Base-by-base conservation (phyloP, 2,888 invertebrate species). In the Meta bourneti region DNA sequence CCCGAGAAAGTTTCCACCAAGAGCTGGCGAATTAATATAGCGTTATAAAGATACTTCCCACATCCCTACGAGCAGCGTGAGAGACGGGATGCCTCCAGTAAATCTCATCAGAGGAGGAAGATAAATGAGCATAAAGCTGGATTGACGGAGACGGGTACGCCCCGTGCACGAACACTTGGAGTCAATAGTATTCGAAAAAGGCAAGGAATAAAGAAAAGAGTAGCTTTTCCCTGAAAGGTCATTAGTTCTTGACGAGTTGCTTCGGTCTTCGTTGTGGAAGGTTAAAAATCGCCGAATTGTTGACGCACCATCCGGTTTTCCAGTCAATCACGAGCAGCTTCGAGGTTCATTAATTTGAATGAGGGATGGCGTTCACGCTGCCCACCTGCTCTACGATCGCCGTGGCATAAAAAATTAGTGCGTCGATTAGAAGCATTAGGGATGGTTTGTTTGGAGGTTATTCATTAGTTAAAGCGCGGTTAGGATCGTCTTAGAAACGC, bases 21-120 rank as follows among this genome's bases (percentile, higher is more conserved):
- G 69, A 78, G 34, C 69, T 69, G 69, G n/a, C n/a, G 86, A 86
- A 78, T 86, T 86, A 86, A 86, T 69, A 86, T 86, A 34, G 34
- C 34, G 34, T 52, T 13, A 78, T n/a, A 86, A 86, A 82, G 20
- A 19, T 77, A 78, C 86, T 86, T 86, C 86, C 61, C 86, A 86
- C 86, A 84, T 75, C 61, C 48, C 49, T 70, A n/a, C n/a, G n/a
- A n/a, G n/a, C n/a, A n/a, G 61, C 52, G 75, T 49, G 49, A 54
- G 54, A 70, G 51, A 19, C 61, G 16, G 77, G 20, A 34, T 11
- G n/a, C 77, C 82, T 51, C 49, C 71, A 51, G 71, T 19, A 82
- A 84, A 75, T 75, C 84, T 11, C 61, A 16, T 9, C 16, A 74
- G 61, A 61, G 7, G 70, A 79, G 49, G 52, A 87, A 71, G 86